Percentiles rank a stretch among this genome's conserved stretches.
Conservation (phyloP, 1,140 invertebrate genomes). For the Neuroterus valhalla region DNA sequence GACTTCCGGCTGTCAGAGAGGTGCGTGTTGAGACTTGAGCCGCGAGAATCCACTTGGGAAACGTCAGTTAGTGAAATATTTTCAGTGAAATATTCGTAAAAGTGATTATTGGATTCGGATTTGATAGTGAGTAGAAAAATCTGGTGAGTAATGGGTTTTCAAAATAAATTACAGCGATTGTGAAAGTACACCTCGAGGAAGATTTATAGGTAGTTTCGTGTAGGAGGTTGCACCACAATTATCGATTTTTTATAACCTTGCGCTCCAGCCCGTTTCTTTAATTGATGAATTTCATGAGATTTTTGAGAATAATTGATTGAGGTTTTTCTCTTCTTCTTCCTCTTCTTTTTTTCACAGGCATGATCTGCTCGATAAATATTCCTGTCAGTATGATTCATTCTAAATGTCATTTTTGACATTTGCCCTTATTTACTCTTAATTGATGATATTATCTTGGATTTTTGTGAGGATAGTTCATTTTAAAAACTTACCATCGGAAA, state of each 20-base stretch:
- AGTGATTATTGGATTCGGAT: conserved; percentile 5
- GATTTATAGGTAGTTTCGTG: conserved; percentile 47
- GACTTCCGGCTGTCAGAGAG: conserved; percentile 47
- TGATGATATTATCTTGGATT: too few relatives aligned
- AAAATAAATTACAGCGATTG: neutral
- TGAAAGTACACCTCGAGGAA: neutral
- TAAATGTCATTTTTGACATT: too few relatives aligned
- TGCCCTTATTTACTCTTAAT: too few relatives aligned
- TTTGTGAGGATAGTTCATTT: too few relatives aligned
- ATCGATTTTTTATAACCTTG: conserved; percentile 54
- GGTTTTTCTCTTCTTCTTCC: conserved; percentile 9
- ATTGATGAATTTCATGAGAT: neutral
- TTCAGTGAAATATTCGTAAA: conserved; percentile 26
- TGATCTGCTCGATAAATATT: too few relatives aligned
- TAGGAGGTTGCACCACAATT: conserved; percentile 48
- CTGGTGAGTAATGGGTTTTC: conserved; percentile 36
- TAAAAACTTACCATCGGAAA: too few relatives aligned
- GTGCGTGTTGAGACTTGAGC: conserved; percentile 40
- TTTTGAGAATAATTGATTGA: neutral
- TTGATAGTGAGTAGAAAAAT: conserved; percentile 16
- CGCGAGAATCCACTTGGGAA: conserved; percentile 38
- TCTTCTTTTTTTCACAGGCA: too few relatives aligned
- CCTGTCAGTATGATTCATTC: too few relatives aligned
- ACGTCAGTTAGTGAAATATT: conserved; percentile 20
- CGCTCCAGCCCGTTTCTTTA: conserved; percentile 19